phyloP scores from a whole-genome alignment of 2,888 invertebrate species.

The Allygus modestus region DNA sequence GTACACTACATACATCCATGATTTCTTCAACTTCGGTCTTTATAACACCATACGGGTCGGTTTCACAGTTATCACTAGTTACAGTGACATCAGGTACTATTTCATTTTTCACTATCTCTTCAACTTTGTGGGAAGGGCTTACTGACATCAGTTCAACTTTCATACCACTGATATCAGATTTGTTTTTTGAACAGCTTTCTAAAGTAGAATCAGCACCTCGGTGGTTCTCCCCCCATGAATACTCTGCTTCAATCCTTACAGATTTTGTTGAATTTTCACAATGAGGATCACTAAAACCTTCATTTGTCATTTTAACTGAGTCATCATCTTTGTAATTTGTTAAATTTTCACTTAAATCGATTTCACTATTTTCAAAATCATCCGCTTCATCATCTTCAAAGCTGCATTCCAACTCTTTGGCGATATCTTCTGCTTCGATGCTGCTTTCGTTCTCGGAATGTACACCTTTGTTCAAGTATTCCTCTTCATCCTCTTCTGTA shows the following conservation, averaged over 20 bases:
- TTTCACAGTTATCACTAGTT: background rate
- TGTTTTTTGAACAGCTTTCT: no score
- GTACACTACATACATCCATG: background rate
- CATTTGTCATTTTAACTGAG: background rate
- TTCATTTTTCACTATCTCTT: background rate
- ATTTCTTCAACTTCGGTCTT: slow-evolving; percentile 30
- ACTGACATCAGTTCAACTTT: background rate
- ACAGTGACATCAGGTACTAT: background rate
- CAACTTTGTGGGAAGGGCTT: background rate
- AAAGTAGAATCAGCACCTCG: no score
- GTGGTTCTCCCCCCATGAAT: no score
- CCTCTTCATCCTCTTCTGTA: slow-evolving; percentile 48
- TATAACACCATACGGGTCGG: no score
- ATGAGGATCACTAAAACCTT: background rate
- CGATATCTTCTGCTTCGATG: slow-evolving; percentile 44
- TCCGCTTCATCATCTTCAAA: slow-evolving; percentile 50
- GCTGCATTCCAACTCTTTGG: slow-evolving; percentile 32
- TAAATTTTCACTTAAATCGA: slow-evolving; percentile 1
- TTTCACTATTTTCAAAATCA: slow-evolving; percentile 44
- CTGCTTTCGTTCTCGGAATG: slow-evolving; percentile 30
- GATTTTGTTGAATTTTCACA: background rate
- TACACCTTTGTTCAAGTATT: slow-evolving; percentile 33
- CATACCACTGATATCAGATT: background rate
- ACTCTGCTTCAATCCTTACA: no score
- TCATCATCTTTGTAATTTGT: slow-evolving; percentile 4